Conservation (phyloP, 2,113 vertebrate genomes). For the Ophiodon elongatus region DNA sequence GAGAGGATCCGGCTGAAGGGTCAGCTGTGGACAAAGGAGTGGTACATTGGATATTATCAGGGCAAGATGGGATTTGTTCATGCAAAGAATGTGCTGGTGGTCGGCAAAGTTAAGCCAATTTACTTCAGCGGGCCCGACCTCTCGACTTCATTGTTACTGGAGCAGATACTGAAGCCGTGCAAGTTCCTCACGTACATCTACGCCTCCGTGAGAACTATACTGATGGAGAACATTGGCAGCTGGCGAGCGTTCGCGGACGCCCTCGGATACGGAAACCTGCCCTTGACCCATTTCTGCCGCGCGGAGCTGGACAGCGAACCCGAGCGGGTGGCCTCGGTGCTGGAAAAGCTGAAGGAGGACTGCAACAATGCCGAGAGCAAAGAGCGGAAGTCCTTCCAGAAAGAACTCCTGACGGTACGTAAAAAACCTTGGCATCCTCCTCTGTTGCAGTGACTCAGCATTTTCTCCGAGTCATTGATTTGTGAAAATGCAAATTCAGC, state of each 20-base stretch:
- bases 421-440: slow-evolving; percentile 28
- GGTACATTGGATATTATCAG: slow-evolving; percentile 97
- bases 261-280: slow-evolving; percentile 90
- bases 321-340: slow-evolving; percentile 92
- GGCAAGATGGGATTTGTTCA: slow-evolving; percentile 93
- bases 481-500: slow-evolving; percentile 14
- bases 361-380: slow-evolving; percentile 91
- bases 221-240: slow-evolving; percentile 96
- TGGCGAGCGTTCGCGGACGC: slow-evolving; percentile 94
- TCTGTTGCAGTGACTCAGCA: slow-evolving; percentile 25
- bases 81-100: slow-evolving; percentile 92
- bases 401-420: slow-evolving; percentile 95
- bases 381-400: slow-evolving; percentile 97
- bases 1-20: slow-evolving; percentile 94
- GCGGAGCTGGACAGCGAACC: slow-evolving; percentile 92
- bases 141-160: slow-evolving; percentile 89
- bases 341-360: slow-evolving; percentile 97
- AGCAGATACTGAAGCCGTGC: slow-evolving; percentile 94
- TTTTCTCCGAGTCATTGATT: slow-evolving; percentile 11
- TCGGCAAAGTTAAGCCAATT: slow-evolving; percentile 89
- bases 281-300: slow-evolving; percentile 91
- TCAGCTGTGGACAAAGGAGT: slow-evolving; percentile 97
- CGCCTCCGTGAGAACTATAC: slow-evolving; percentile 92
- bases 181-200: slow-evolving; percentile 99
- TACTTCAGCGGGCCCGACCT: slow-evolving; percentile 90